Evolutionary conservation across 2,888 invertebrate species (phyloP).

Genomic region (Cantharis flavilabris): DNA sequence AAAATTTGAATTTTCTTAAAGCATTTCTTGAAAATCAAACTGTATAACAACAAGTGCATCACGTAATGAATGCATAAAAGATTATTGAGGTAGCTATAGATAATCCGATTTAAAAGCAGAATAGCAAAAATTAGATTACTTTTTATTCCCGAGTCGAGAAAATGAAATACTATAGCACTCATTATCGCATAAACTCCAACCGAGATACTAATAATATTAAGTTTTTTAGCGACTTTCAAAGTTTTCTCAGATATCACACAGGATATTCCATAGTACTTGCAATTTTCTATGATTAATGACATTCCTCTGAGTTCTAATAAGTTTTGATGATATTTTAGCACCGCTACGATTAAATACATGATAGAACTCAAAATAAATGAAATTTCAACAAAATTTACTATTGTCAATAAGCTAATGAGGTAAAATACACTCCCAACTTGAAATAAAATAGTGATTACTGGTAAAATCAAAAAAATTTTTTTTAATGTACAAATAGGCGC

Average conservation of each 20-base stretch:
- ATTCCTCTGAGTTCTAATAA: neutral
- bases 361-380: neutral
- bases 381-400: neutral
- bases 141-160: neutral
- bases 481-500: neutral
- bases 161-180: neutral
- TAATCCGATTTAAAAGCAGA: neutral
- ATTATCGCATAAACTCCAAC: neutral
- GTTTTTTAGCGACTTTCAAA: neutral
- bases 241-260: neutral
- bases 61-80: neutral
- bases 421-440: neutral
- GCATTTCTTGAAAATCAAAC: neutral
- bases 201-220: neutral
- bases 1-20: neutral
- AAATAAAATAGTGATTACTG: neutral
- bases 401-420: neutral
- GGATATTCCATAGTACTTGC: neutral
- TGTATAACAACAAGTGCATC: neutral
- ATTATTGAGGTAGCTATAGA: neutral
- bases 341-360: neutral
- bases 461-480: neutral
- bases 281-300: neutral
- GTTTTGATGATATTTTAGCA: neutral
- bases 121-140: too few relatives aligned